Conservation (phyloP, 2,888 invertebrate genomes). For the Pterostichus madidus region DNA sequence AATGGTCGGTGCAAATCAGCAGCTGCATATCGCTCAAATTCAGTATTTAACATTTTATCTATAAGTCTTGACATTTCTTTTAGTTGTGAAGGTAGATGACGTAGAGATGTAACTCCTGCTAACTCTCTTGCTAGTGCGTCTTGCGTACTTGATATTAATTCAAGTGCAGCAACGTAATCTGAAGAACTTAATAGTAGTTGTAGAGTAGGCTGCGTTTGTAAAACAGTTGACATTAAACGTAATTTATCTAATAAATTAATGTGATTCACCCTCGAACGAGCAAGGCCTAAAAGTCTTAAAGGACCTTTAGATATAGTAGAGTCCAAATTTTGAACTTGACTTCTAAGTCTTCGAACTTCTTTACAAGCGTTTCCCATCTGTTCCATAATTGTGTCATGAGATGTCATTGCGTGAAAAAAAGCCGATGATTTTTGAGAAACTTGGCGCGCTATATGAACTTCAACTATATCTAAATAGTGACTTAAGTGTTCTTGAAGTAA, state of each 20-base stretch:
- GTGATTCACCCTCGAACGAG: conserved; percentile 83
- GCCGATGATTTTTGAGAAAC: conserved; percentile 97
- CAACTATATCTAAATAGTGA: conserved; percentile 96
- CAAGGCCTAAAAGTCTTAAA: conserved; percentile 86
- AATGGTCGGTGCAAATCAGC: conserved; percentile 93
- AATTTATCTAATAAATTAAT: conserved; percentile 85
- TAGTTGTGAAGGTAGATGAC: conserved; percentile 96
- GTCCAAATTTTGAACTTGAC: conserved; percentile 89
- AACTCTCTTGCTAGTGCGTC: conserved; percentile 94
- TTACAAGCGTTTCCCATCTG: conserved; percentile 91
- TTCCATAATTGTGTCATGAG: conserved; percentile 98
- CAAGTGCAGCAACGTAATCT: conserved; percentile 98
- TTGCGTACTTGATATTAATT: conserved; percentile 97
- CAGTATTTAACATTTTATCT: conserved; percentile 97
- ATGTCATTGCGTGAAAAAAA: conserved; percentile 99
- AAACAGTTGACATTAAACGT: conserved; percentile 95
- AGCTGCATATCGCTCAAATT: conserved; percentile 95
- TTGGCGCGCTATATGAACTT: conserved; percentile 95
- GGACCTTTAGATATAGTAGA: conserved; percentile 89
- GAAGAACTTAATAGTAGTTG: conserved; percentile 95
- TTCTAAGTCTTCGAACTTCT: conserved; percentile 86
- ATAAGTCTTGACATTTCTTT: conserved; percentile 97
- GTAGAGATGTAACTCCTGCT: conserved; percentile 95
- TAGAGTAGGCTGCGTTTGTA: conserved; percentile 98
- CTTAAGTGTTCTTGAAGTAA: conserved; percentile 94